Base-by-base conservation (phyloP, 2,797 vertebrate genomes). In the Phaenicophaeus curvirostris region DNA sequence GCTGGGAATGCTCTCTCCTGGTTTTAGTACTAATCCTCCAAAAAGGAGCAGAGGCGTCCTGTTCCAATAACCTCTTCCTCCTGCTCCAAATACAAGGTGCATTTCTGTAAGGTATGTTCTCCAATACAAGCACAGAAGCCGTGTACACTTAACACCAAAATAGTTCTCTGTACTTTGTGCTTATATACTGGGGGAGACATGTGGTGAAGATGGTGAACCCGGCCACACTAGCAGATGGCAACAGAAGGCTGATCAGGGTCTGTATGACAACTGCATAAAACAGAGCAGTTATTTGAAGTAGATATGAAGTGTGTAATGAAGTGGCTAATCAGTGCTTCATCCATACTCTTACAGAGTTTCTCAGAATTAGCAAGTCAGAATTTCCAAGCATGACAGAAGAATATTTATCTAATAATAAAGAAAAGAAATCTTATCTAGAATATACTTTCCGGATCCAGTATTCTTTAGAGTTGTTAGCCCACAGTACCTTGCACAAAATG, bases 241-340 rank as follows among this genome's bases (percentile, higher is more conserved):
- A 0, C 0, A 0, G 13, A 39, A 41, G 50, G 21, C 46, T 61
- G 54, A 16, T 8, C 35, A 31, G 13, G 11, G 25, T 9, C 31
- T 28, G 11, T 21, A 2, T 37, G 15, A 84, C 20, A 65, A 8
- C 39, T 51, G 7, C 31, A 9, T 1, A 21, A 57, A 69, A 31
- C 2, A 55, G 62, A 77, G 62, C 50, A 75, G 41, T 4, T 17
- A 30, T 2, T 23, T 50, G 61, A 74, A 67, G 25, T 24, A 58
- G 30, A 30, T 57, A n/a, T 57, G 28, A 55, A 85, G 37, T 50
- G 20, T 15, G 83, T 55, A n/a, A 7, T 1, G 8, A 42, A 48
- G 24, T 39, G 21, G 27, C 16, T 82, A 61, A 20, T 50, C 20
- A 5, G 35, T 86, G 37, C 39, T 58, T 62, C 37, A 25, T 27